These are phyloP conservation scores for Apteryx owenii DNA, from an alignment of 2,113 vertebrate species.

Conservation along the genomic window DNA sequence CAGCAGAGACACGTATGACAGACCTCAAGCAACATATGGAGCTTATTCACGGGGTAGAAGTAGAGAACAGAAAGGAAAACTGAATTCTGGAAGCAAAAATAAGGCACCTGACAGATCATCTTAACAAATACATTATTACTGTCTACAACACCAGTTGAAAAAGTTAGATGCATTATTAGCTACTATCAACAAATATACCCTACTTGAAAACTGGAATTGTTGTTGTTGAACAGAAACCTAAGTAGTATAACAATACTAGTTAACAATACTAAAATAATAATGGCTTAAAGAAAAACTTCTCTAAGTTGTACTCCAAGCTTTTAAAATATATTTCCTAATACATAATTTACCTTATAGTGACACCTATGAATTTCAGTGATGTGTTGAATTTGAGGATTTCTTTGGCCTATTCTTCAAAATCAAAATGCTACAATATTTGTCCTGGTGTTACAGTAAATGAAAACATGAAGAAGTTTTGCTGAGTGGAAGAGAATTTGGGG, in stretches of 20 bases:
- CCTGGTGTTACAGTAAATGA: not conserved
- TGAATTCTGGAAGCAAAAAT: not conserved
- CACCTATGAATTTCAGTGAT: no score
- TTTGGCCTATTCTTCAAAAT: not conserved
- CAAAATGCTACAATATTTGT: not conserved
- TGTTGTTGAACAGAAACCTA: not conserved
- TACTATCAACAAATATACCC: not conserved
- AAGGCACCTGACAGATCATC: not conserved
- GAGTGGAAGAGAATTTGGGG: not conserved
- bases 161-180: not conserved
- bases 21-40: not conserved
- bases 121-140: not conserved
- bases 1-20: not conserved
- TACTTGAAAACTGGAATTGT: not conserved
- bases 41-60: not conserved
- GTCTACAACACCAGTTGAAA: not conserved
- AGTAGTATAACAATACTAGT: not conserved
- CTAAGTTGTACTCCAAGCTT: not conserved
- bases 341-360: no score
- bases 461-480: not conserved
- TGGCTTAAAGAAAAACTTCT: not conserved
- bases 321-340: not conserved
- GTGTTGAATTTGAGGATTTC: not conserved
- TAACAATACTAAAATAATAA: not conserved
- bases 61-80: not conserved